phyloP scores from a whole-genome alignment of 30 jellyfish, hydroid and myxozoan genomes.

The Aurelia aurita region DNA sequence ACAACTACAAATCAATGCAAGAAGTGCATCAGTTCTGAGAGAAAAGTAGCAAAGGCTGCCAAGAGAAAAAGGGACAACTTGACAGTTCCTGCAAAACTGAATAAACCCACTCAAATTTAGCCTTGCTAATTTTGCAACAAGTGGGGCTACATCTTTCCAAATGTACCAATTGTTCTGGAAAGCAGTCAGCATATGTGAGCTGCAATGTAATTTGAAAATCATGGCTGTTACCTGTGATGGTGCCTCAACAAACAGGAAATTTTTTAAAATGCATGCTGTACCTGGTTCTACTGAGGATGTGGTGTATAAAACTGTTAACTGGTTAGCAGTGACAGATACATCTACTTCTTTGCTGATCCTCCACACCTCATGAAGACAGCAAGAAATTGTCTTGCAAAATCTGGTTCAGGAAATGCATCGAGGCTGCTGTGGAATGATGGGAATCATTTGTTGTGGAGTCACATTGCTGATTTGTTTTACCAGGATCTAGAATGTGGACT shows the following conservation, averaged over 20 bases:
- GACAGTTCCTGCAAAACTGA: no score
- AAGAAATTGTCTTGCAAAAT: slow-evolving; percentile 31
- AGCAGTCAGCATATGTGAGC: no score
- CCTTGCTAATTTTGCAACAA: slow-evolving; percentile 69
- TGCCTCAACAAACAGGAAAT: slow-evolving; percentile 18
- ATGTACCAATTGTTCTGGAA: slow-evolving; percentile 53
- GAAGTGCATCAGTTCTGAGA: not conserved
- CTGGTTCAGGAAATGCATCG: slow-evolving; percentile 30
- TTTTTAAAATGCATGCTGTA: slow-evolving; percentile 14
- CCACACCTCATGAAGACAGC: slow-evolving; percentile 51
- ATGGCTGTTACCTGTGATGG: slow-evolving; percentile 26
- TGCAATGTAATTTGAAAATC: slow-evolving; percentile 21
- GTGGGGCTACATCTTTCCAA: slow-evolving; percentile 51
- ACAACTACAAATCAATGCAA: no score
- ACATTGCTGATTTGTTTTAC: not conserved
- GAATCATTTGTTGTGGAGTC: slow-evolving; percentile 27
- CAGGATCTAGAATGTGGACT: slow-evolving; percentile 33
- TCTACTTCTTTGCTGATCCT: slow-evolving; percentile 38
- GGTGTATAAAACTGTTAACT: slow-evolving; percentile 5
- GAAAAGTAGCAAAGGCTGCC: slow-evolving; percentile 5
- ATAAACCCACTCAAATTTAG: slow-evolving; percentile 43
- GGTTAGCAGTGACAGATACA: slow-evolving; percentile 9
- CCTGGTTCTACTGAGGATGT: not conserved
- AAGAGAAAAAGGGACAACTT: slow-evolving; percentile 12
- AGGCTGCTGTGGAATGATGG: slow-evolving; percentile 48